Evolutionary conservation across 2,113 vertebrate species (phyloP).

Genomic region (Rhinolophus ferrumequinum): DNA sequence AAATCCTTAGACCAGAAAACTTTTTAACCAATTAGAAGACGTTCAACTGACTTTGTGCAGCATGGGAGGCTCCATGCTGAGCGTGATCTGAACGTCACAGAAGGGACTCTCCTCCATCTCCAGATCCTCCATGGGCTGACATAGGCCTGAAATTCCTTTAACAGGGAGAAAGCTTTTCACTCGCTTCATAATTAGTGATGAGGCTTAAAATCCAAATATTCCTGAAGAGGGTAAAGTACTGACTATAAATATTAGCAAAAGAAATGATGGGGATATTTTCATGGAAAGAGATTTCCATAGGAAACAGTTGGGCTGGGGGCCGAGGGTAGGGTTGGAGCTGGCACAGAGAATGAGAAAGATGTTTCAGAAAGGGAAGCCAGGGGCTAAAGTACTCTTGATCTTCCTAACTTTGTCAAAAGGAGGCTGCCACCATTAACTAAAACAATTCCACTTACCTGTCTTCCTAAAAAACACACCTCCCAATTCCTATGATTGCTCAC

Average conservation of each 20-base stretch:
- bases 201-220: neutral
- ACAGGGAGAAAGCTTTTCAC: neutral
- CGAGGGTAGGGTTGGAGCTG: neutral
- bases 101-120: fast-evolving
- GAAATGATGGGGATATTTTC: neutral
- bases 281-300: neutral
- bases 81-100: neutral
- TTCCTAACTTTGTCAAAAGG: neutral
- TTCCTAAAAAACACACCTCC: neutral
- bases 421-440: neutral
- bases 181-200: neutral
- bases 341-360: neutral
- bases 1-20: neutral
- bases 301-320: neutral
- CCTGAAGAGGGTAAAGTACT: neutral
- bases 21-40: neutral
- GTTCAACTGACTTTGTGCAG: neutral
- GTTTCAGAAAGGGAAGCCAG: conserved; percentile 15
- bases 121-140: neutral
- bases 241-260: neutral
- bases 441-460: neutral
- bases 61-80: neutral
- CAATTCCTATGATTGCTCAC: neutral
- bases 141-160: neutral
- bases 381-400: neutral